Conservation (phyloP, 2,888 invertebrate species). For the Cephus nigrinus region DNA sequence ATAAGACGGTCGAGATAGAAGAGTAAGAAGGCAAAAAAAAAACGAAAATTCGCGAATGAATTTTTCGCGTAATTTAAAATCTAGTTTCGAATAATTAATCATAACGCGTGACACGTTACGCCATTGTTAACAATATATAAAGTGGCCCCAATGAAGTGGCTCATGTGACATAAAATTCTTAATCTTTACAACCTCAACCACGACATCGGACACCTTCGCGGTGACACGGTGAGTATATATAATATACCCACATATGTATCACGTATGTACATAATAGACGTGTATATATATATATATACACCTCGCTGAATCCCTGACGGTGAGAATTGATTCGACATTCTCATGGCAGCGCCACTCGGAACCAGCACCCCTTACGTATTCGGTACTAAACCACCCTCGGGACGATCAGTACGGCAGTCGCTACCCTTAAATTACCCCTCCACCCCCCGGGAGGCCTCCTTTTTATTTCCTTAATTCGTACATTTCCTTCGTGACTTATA, state of each 20-base stretch:
- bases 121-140: background rate
- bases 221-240: background rate
- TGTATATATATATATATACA: background rate
- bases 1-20: background rate
- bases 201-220: background rate
- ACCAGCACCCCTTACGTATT: background rate
- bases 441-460: background rate
- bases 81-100: background rate
- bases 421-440: background rate
- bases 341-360: background rate
- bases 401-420: background rate
- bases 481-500: background rate
- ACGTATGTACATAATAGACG: background rate
- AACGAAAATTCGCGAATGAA: background rate
- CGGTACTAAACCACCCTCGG: background rate
- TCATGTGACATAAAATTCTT: conserved; percentile 52
- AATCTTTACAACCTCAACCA: conserved; percentile 4
- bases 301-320: background rate
- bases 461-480: background rate
- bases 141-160: conserved; percentile 54
- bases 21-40: background rate
- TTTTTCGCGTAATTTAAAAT: background rate
- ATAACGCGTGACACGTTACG: background rate
- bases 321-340: conserved; percentile 1
- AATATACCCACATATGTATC: background rate